Conservation (phyloP, 1,140 invertebrate genomes). For the Acyrthosiphon pisum region DNA sequence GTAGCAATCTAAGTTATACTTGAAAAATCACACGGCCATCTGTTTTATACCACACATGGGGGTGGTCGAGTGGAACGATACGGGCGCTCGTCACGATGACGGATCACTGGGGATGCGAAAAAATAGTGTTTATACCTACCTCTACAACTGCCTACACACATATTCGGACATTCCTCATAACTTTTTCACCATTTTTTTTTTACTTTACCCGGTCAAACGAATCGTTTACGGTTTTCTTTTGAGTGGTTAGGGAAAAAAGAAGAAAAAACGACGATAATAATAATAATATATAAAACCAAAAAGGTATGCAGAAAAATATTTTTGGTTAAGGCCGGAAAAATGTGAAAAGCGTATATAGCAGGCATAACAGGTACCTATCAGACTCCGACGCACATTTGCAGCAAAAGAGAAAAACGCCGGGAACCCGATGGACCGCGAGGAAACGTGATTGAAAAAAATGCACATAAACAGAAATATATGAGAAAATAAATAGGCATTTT, state of each 20-base stretch:
- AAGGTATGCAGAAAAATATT: constrained; percentile 31
- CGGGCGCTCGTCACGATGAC: constrained; percentile 7
- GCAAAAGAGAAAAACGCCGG: background rate
- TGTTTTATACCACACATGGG: background rate
- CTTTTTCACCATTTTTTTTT: constrained; percentile 25
- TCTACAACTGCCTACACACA: too few species aligned
- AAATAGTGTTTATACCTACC: background rate
- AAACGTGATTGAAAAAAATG: constrained; percentile 52
- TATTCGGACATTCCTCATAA: background rate
- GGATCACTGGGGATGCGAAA: background rate
- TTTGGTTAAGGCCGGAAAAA: background rate
- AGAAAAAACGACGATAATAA: background rate
- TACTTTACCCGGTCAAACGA: background rate
- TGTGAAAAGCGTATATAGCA: background rate
- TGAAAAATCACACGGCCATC: constrained; percentile 10
- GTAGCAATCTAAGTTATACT: background rate
- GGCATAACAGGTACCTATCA: background rate
- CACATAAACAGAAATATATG: constrained; percentile 20
- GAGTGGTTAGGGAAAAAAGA: background rate
- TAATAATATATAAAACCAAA: background rate
- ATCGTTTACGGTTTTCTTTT: constrained; percentile 28
- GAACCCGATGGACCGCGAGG: constrained; percentile 33
- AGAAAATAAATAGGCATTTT: constrained; percentile 47
- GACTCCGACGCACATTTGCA: background rate
- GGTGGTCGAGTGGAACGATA: constrained; percentile 3